Base-by-base conservation (phyloP, 2,888 invertebrate species). In the Heliothis peltigera region DNA sequence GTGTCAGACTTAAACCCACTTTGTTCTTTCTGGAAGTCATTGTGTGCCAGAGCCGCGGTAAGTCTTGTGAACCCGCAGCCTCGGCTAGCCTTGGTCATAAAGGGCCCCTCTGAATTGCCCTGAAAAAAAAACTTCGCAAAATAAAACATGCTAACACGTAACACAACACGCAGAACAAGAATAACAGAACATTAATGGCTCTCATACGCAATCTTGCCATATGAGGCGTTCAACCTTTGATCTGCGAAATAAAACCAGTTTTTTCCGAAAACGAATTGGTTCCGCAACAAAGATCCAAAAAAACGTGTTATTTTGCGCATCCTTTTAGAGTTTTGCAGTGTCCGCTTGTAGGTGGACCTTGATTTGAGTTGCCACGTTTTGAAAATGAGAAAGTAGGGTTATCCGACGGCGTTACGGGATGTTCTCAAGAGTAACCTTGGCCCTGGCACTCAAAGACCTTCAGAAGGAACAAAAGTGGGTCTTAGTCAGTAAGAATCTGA, bases 261-360 rank as follows among this genome's bases (percentile, higher is more conserved):
- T 21, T 32, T 35, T 25, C n/a, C 12, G 6, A 10, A 5, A 10
- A 15, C 6, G 10, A 18, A n/a, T 32, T 1, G 4, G 18, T 19
- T 6, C 4, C 4, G 2, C 15, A 7, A 49, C 25, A 49, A 57
- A 67, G 43, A 43, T 10, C 5, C 17, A 8, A 42, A n/a, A n/a
- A n/a, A 48, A 44, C 35, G 6, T 2, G 42, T 43, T 35, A 10
- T 43, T 49, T 44, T 0, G 3, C 17, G 43, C 42, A 25, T 25
- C 15, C 17, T 43, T 66, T 4, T 10, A 15, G 57, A 44, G 5
- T 67, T 25, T 67, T 67, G 6, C 22, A 8, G 7, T 8, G n/a
- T 7, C 19, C 46, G 19, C 6, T 22, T 18, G 18, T 42, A 42
- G 42, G 1, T 7, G 19, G 12, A 19, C 19, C 15, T 12, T n/a